Conservation (phyloP, 2,888 invertebrate genomes). For the Mermis nigrescens region DNA sequence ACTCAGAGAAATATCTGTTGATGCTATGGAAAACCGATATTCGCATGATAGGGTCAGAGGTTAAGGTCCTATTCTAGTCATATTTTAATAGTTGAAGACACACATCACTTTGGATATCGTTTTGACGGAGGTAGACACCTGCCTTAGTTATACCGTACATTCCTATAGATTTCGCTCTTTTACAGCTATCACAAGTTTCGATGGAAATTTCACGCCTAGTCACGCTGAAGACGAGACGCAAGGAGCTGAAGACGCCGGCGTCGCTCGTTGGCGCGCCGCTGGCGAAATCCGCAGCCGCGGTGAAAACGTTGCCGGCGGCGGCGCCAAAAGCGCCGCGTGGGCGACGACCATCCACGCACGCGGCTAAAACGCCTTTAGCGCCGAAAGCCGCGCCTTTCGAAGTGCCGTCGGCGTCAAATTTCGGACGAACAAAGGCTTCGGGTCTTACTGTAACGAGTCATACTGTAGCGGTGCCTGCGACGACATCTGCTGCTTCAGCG, state of each 20-base stretch:
- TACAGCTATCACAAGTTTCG: constrained; percentile 5
- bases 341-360: not conserved
- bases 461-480: not conserved
- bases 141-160: not conserved
- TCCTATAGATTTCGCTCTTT: not conserved
- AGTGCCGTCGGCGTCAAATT: not conserved
- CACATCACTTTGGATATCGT: too few relatives aligned
- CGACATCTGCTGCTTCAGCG: not conserved
- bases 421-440: too few relatives aligned
- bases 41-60: too few relatives aligned
- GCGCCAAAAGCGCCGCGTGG: not conserved
- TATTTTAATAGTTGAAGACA: too few relatives aligned
- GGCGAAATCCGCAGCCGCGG: not conserved
- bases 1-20: too few relatives aligned
- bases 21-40: too few relatives aligned
- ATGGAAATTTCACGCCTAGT: constrained; percentile 1
- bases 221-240: not conserved
- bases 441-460: too few relatives aligned
- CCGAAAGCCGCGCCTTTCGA: not conserved
- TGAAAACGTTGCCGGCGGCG: too few relatives aligned
- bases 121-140: too few relatives aligned
- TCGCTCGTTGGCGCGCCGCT: not conserved
- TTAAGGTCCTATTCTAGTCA: too few relatives aligned
- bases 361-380: not conserved
- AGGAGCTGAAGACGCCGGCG: not conserved